These are phyloP conservation scores for Zophobas morio DNA, from an alignment of 1,140 invertebrate species.

Conservation along the genomic window DNA sequence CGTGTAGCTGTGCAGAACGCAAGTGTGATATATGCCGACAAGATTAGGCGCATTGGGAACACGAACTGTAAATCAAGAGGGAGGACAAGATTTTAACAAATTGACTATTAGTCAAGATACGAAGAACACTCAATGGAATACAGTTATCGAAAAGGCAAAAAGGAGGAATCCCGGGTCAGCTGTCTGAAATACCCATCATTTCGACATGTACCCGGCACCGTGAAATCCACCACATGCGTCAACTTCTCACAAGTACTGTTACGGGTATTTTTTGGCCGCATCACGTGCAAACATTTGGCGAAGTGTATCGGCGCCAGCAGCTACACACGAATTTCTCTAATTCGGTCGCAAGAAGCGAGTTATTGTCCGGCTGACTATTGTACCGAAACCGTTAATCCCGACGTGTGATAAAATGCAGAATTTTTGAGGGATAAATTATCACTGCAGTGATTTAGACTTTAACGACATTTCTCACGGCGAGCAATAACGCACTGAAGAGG, in stretches of 20 bases:
- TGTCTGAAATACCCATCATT: not conserved
- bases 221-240: not conserved
- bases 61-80: not conserved
- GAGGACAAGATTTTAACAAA: not conserved
- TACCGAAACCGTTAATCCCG: conserved; percentile 3
- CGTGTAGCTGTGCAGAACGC: not conserved
- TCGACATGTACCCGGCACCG: not conserved
- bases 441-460: not conserved
- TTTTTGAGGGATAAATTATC: not conserved
- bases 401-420: conserved; percentile 8
- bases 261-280: not conserved
- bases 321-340: not conserved
- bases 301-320: not conserved
- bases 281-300: conserved; percentile 10
- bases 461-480: conserved; percentile 9
- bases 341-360: not conserved
- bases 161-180: too few relatives aligned
- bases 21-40: conserved; percentile 26
- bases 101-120: not conserved
- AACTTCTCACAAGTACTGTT: not conserved
- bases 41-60: conserved; percentile 9
- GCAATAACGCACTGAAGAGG: conserved; percentile 16
- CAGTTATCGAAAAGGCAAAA: too few relatives aligned
- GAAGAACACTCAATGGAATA: not conserved
- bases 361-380: not conserved